Base-by-base conservation (phyloP, 2,113 vertebrate genomes). In the Rhodinocichla rosea region DNA sequence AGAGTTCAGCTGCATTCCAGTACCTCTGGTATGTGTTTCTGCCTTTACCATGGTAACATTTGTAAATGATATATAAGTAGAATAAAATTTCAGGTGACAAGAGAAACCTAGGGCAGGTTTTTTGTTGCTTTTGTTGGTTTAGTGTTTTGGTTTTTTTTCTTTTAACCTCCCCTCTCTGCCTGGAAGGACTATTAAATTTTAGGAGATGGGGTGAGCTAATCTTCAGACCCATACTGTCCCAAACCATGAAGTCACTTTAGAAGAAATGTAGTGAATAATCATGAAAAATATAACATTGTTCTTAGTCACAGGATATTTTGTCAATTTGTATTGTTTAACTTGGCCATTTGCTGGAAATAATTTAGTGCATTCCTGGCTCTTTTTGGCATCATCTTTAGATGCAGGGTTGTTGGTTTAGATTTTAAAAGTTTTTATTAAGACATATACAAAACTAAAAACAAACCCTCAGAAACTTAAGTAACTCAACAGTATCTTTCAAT, bases 311-410 rank as follows among this genome's bases (percentile, higher is more conserved):
- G 60, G 59, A 71, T 83, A 83, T 71, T 63, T 71, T 89, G 74
- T 90, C 40, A 57, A 33, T n/a, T 77, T 74, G 40, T 60, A 10
- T 55, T 97, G 87, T 95, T 97, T 97, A 76, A 83, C 82, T 97
- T 95, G 94, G 94, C 90, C 33, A 49, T 92, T 94, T 82, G 33
- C 76, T 95, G 28, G 35, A 93, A 90, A 95, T 74, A 74, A 39
- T 35, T 89, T 67, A 63, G 69, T 94, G 60, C 87, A 79, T 96
- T 95, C 82, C 90, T 95, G 85, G 76, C 76, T 73, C 24, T 71
- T 95, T 88, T 83, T 62, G 32, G 59, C 37, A 20, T 62, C 49
- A 59, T 94, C 86, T 91, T 95, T 60, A 91, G 57, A 76, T 65
- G 32, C 44, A 95, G 63, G n/a, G 42, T 63, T 81, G 15, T 82